Conservation (phyloP, 2,113 vertebrate species). For the Natator depressus region DNA sequence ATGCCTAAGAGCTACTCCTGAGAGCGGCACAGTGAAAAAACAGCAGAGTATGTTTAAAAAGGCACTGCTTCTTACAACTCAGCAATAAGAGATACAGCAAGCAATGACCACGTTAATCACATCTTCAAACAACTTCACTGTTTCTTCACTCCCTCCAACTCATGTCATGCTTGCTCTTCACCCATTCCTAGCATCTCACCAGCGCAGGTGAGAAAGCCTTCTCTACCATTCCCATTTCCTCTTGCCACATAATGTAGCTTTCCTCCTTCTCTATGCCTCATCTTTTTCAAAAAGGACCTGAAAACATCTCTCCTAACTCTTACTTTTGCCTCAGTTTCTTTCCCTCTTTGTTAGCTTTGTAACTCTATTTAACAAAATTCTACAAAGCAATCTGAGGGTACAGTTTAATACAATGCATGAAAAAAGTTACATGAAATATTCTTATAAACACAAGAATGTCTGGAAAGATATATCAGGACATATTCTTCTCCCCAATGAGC, state of each 20-base stretch:
- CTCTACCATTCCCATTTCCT: not conserved
- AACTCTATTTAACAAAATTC: too few species aligned
- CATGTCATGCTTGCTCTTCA: not conserved
- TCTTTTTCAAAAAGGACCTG: not conserved
- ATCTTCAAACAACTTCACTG: not conserved
- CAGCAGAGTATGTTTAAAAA: not conserved
- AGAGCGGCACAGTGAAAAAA: slow-evolving; percentile 2
- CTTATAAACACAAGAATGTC: not conserved
- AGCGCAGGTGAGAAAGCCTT: not conserved
- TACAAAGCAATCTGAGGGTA: not conserved
- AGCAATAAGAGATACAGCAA: not conserved
- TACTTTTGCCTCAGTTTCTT: not conserved
- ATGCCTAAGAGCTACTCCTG: slow-evolving; percentile 12
- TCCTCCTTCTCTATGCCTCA: not conserved
- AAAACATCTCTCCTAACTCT: not conserved
- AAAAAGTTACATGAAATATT: not conserved
- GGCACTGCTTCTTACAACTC: accelerated
- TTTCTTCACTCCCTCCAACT: not conserved
- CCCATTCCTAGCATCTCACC: not conserved
- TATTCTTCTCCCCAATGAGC: not conserved
- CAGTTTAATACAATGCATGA: not conserved
- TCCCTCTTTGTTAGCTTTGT: too few species aligned
- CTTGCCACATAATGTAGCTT: not conserved
- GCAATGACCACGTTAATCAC: not conserved
- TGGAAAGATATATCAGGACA: not conserved